Base-by-base conservation (phyloP, 2,113 vertebrate genomes). In the Urocitellus parryii region DNA sequence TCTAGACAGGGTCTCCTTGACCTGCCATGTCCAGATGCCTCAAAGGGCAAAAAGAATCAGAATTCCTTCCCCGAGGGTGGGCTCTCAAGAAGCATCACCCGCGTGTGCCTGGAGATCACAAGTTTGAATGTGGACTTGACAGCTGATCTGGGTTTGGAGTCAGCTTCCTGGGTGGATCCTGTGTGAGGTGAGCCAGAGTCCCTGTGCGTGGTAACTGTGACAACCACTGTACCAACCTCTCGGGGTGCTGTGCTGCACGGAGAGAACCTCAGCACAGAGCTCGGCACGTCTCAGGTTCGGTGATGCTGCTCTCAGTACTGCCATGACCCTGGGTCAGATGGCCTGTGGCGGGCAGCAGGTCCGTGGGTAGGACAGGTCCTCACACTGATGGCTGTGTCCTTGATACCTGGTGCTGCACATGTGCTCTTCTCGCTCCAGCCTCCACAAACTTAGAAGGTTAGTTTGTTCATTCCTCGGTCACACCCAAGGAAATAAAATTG, bases 181-280 rank as follows among this genome's bases (percentile, higher is more conserved):
- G 10, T 18, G 32, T 73, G 51, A 45, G 17, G 42, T 42, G 8
- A 34, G 65, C n/a, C 24, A 8, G 17, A 20, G n/a, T 58, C 68
- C n/a, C 81, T 25, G 4, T 0, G 0, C n/a, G 4, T 0, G 0
- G 34, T 7, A 42, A 61, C 1, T 3, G 42, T 67, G 51, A n/a
- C 14, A 16, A 22, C 1, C 11, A 5, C 16, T 16, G 37, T 24
- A 6, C 45, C 37, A 34, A 3, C 18, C 27, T 77, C 1, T 2
- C 14, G 37, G 22, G 37, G 42, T 61, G 67, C 20, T 8, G 63
- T 45, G 58, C 24, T 7, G 34, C 12, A 37, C 9, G 7, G 45
- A 45, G 48, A 72, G n/a, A 34, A 68, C 14, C 37, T 3, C 8
- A 5, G 42, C 34, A 3, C 0, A 3, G 14, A 32, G 27, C 32